Evolutionary conservation across 2,888 invertebrate genomes (phyloP).

Genomic region (Meteorus colon): DNA sequence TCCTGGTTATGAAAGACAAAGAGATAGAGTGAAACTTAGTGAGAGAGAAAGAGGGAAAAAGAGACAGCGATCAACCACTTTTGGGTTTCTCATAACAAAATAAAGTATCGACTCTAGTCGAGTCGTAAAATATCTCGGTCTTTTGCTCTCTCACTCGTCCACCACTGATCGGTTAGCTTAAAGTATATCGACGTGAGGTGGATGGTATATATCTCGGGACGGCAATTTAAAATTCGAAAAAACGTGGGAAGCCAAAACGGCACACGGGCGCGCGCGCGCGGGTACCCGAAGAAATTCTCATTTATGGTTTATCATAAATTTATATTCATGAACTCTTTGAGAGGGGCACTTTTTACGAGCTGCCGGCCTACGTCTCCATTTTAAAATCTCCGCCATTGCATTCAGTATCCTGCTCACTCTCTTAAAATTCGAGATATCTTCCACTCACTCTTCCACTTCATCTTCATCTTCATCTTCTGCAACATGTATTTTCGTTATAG

Average conservation of each 20-base stretch:
- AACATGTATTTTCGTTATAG: not conserved
- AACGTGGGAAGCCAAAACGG: constrained; percentile 43
- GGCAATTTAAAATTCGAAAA: constrained; percentile 45
- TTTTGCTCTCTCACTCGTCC: not conserved
- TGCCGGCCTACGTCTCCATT: constrained; percentile 52
- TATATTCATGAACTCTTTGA: constrained; percentile 53
- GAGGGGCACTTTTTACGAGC: constrained; percentile 45
- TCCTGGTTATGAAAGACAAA: constrained; percentile 12
- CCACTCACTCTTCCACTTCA: not conserved
- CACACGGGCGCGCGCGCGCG: constrained; percentile 33
- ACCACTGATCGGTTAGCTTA: constrained; percentile 3
- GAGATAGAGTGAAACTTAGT: not conserved
- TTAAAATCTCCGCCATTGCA: constrained; percentile 45
- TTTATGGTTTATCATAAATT: constrained; percentile 58
- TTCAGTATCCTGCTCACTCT: constrained; percentile 30
- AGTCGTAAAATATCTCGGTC: constrained; percentile 23
- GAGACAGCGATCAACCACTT: constrained; percentile 17
- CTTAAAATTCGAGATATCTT: not conserved
- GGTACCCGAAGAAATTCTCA: constrained; percentile 54
- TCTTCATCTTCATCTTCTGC: constrained; percentile 18
- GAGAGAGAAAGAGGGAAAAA: not conserved
- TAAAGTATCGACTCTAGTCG: constrained; percentile 30
- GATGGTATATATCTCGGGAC: constrained; percentile 29
- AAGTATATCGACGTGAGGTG: constrained; percentile 29
- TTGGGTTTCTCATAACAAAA: constrained; percentile 22